These are phyloP conservation scores for Cerceris ruficornis DNA, from an alignment of 2,888 invertebrate species.

Conservation along the genomic window DNA sequence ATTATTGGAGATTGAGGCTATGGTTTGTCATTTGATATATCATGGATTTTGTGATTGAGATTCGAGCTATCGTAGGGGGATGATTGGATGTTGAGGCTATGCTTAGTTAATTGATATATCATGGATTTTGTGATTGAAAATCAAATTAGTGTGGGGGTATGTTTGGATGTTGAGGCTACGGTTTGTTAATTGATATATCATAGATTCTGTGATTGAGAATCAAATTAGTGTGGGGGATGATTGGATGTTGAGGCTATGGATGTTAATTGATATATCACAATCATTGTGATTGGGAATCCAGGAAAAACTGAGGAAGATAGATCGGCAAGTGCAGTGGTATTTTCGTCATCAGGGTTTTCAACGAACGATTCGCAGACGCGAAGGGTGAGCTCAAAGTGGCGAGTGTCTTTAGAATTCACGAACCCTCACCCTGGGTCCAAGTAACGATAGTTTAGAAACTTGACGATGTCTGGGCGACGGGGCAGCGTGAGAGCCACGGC, in stretches of 20 bases:
- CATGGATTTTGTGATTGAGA: too few relatives aligned
- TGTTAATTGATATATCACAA: background rate
- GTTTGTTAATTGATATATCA: background rate
- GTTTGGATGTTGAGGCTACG: background rate
- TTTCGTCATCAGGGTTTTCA: too few relatives aligned
- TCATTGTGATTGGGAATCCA: too few relatives aligned
- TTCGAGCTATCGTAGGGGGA: background rate
- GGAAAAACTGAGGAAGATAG: too few relatives aligned
- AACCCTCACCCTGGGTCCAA: conserved; percentile 60
- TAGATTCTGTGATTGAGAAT: too few relatives aligned
- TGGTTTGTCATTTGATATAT: too few relatives aligned
- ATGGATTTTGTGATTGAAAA: too few relatives aligned
- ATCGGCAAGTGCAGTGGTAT: too few relatives aligned
- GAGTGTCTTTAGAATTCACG: conserved; percentile 63
- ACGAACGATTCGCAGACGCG: background rate
- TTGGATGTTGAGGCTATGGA: background rate
- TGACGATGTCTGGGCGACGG: conserved; percentile 74
- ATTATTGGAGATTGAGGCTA: too few relatives aligned
- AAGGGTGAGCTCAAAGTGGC: conserved; percentile 37
- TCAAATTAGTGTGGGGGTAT: background rate
- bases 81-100: background rate
- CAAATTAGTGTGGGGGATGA: background rate
- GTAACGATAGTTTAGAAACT: conserved; percentile 80
- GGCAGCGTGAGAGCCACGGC: conserved; percentile 79
- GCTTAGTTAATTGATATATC: background rate